These are phyloP conservation scores for Pristionchus mayeri DNA, from an alignment of 2,888 invertebrate species.

Conservation along the genomic window DNA sequence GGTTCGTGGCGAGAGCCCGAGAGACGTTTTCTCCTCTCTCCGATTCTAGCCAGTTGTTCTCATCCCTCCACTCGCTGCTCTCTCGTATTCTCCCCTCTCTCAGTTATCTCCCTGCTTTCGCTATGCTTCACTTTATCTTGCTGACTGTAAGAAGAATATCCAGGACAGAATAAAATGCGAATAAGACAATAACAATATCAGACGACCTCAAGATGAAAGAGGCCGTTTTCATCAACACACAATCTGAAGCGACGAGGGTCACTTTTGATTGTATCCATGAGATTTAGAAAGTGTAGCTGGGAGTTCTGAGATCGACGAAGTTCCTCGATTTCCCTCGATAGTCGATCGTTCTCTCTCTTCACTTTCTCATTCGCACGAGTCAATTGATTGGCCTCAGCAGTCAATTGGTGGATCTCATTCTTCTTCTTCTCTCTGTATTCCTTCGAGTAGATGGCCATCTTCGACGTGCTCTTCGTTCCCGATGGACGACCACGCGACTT, in stretches of 20 bases:
- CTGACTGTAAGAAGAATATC: no score
- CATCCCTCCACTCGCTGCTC: no score
- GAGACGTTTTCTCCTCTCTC: no score
- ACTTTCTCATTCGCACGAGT: slow-evolving; percentile 50
- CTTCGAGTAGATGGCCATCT: slow-evolving; percentile 67
- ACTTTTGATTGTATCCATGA: background rate
- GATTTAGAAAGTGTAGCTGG: background rate
- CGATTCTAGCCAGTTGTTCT: no score
- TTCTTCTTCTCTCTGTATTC: slow-evolving; percentile 69
- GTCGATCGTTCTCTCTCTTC: slow-evolving; percentile 7
- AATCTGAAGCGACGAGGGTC: slow-evolving; percentile 35
- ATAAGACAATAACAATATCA: background rate
- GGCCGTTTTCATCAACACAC: background rate
- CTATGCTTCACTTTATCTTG: no score
- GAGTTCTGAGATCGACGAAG: background rate
- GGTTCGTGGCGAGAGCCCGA: no score
- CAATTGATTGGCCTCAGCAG: slow-evolving; percentile 52
- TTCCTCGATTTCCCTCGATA: background rate
- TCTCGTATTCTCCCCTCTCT: no score
- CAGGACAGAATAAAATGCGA: background rate
- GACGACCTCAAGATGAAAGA: slow-evolving; percentile 26
- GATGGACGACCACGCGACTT: slow-evolving; percentile 57
- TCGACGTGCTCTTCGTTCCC: slow-evolving; percentile 59
- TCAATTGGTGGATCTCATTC: slow-evolving; percentile 53
- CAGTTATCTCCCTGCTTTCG: no score